Evolutionary conservation across 2,888 invertebrate species (phyloP).

Genomic region (Noctuana brunneofusca): DNA sequence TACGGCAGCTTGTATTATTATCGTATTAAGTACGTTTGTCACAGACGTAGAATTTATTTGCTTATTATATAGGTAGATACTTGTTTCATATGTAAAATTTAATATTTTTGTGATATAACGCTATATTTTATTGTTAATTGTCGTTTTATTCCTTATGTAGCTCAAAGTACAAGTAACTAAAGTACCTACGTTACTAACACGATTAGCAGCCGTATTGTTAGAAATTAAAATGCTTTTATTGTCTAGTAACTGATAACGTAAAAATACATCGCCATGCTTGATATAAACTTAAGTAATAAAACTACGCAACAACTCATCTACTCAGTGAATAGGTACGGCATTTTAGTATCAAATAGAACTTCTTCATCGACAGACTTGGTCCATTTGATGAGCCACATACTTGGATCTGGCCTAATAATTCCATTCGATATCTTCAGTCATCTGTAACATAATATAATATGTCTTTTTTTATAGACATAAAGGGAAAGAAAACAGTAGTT

Average conservation of each 20-base stretch:
- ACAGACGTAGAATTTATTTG: slow-evolving; percentile 46
- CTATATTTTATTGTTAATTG: no score
- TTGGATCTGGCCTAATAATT: slow-evolving; percentile 7
- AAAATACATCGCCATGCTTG: neutral
- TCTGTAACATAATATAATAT: slow-evolving; percentile 8
- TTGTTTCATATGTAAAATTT: no score
- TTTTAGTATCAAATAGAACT: slow-evolving; percentile 21
- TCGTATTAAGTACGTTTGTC: slow-evolving; percentile 77
- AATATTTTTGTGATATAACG: no score
- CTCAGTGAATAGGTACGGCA: slow-evolving; percentile 13
- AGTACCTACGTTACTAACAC: no score
- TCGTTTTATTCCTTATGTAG: no score
- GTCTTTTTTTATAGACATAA: neutral
- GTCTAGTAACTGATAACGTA: neutral
- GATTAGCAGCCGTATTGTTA: no score
- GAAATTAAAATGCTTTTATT: neutral
- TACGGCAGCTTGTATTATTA: slow-evolving; percentile 74
- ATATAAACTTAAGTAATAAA: slow-evolving; percentile 19
- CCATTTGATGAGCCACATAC: slow-evolving; percentile 3
- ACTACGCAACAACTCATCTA: slow-evolving; percentile 22
- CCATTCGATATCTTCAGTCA: slow-evolving; percentile 2
- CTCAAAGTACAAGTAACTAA: no score
- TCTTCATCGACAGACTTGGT: slow-evolving; percentile 14
- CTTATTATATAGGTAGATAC: neutral
- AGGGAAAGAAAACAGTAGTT: neutral